Evolutionary conservation across 2,888 invertebrate genomes (phyloP).

Genomic region (Blastobasis lacticolella): DNA sequence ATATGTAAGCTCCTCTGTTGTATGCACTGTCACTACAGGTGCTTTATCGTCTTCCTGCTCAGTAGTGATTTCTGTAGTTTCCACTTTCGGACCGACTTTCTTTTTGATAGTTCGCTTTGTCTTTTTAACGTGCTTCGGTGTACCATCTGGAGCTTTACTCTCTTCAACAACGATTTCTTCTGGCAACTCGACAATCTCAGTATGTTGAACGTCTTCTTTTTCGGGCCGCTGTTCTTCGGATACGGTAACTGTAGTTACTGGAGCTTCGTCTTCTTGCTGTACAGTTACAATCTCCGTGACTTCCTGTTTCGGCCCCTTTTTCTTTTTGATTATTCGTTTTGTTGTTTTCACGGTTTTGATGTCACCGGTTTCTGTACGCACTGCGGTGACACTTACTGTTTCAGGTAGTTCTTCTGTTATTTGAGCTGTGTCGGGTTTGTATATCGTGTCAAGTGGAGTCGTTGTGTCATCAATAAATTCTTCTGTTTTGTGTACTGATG

Average conservation of each 20-base stretch:
- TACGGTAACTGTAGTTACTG: slow-evolving; percentile 5
- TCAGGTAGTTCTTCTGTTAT: slow-evolving; percentile 24
- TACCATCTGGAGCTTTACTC: slow-evolving; percentile 29
- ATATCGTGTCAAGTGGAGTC: slow-evolving; percentile 16
- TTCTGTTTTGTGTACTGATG: slow-evolving; percentile 22
- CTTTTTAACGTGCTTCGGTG: slow-evolving; percentile 30
- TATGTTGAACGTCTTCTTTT: slow-evolving; percentile 11
- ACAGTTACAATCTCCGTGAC: slow-evolving; percentile 57
- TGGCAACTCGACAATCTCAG: slow-evolving; percentile 33
- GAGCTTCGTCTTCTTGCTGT: slow-evolving; percentile 41
- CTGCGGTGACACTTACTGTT: slow-evolving; percentile 21
- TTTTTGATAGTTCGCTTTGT: slow-evolving; percentile 47
- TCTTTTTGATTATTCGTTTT: slow-evolving; percentile 39
- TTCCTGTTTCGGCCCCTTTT: slow-evolving; percentile 25
- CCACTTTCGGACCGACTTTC: slow-evolving; percentile 36
- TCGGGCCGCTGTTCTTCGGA: slow-evolving; percentile 23
- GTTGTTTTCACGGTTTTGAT: slow-evolving; percentile 19
- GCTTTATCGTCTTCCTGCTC: slow-evolving; percentile 13
- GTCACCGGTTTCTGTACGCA: slow-evolving; percentile 19
- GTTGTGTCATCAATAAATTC: slow-evolving; percentile 28
- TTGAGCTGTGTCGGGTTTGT: slow-evolving; percentile 20
- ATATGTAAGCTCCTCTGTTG: slow-evolving; percentile 29
- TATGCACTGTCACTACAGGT: slow-evolving; percentile 42
- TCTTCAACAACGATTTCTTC: slow-evolving; percentile 36
- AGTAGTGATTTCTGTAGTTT: slow-evolving; percentile 20